Evolutionary conservation across 2,888 invertebrate species (phyloP), one percentile per base, ranked within the genome.

Genomic region (Philopedon plagiatum): DNA sequence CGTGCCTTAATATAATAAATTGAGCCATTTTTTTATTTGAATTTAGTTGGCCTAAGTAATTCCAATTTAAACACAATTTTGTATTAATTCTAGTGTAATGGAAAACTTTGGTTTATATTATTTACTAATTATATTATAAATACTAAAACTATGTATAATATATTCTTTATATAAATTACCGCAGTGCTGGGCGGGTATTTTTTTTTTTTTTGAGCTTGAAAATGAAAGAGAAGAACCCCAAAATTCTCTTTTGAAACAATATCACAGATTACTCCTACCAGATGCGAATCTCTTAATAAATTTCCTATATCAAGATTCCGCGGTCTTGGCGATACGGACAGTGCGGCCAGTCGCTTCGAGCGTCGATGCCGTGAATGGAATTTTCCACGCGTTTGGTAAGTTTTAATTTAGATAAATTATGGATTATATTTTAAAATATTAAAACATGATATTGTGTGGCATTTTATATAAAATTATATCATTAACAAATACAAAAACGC

Each of bases 71-170:
- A n/a, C 41, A 46, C 21, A 9, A 21, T 15, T 2, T 46, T 21
- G 5, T 5, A 5, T 37, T 37, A 37, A 11, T 29, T 26, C 15
- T 54, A 54, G 51, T 54, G 29, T 29, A 54, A 54, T 54, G 13
- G 29, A 15, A 54, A 54, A 29, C 51, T 54, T 54, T 29, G 29
- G 29, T 54, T 29, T 54, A 15, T 49, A 49, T 49, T 15, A 54
- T 18, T 29, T 54, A 54, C 46, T 46, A 46, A 5, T 46, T 46
- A 46, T 9, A 5, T 51, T 26, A 13, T n/a, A 51, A 29, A 51
- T 51, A 29, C 29, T 29, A 15, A 54, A 15, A 54, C 8, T 19
- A 2, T 11, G 0, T 46, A 15, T 39, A 39, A 39, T 41, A 49
- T 49, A 49, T 49, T 11, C 19, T 51, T 26, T 26, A 51, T 51